Percentiles rank a stretch among this genome's conserved stretches.
These are phyloP conservation scores for Cosmorhoe ocellata DNA, from an alignment of 2,888 invertebrate species.

Conservation along the genomic window DNA sequence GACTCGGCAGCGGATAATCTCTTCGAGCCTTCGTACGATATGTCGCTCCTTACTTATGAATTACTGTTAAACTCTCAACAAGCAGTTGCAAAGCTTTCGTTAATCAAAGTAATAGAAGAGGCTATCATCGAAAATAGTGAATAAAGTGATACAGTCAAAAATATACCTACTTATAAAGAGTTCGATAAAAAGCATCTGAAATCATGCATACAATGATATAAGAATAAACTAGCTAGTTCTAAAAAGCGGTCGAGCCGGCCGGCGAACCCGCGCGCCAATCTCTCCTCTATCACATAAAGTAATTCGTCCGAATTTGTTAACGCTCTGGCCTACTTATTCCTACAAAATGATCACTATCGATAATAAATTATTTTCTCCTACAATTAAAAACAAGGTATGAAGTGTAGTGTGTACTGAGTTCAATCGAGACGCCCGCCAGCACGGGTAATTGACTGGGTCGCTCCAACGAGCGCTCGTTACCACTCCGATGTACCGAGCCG, in stretches of 20 bases:
- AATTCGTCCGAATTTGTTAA: conserved; percentile 80
- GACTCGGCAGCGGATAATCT: conserved; percentile 52
- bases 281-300: conserved; percentile 75
- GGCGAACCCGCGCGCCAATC: conserved; percentile 52
- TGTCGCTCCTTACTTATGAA: conserved; percentile 61
- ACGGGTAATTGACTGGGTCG: conserved; percentile 79
- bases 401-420: conserved; percentile 64
- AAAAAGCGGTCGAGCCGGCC: conserved; percentile 53
- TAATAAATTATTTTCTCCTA: conserved; percentile 80
- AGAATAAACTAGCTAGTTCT: conserved; percentile 42
- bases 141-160: conserved; percentile 27
- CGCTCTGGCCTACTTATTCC: conserved; percentile 79
- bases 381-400: conserved; percentile 76
- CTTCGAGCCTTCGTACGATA: conserved; percentile 61
- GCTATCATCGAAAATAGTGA: conserved; percentile 50
- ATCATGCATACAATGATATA: conserved; percentile 49
- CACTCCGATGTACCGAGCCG: conserved; percentile 62
- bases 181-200: conserved; percentile 50
- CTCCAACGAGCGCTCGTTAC: conserved; percentile 51
- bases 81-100: conserved; percentile 55
- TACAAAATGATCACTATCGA: conserved; percentile 80
- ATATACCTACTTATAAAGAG: no score
- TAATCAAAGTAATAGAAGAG: conserved; percentile 51
- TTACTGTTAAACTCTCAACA: conserved; percentile 54
- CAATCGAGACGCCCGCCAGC: conserved; percentile 51